Base-by-base conservation (phyloP, 2,113 vertebrate genomes). In the Paedocypris sp. region DNA sequence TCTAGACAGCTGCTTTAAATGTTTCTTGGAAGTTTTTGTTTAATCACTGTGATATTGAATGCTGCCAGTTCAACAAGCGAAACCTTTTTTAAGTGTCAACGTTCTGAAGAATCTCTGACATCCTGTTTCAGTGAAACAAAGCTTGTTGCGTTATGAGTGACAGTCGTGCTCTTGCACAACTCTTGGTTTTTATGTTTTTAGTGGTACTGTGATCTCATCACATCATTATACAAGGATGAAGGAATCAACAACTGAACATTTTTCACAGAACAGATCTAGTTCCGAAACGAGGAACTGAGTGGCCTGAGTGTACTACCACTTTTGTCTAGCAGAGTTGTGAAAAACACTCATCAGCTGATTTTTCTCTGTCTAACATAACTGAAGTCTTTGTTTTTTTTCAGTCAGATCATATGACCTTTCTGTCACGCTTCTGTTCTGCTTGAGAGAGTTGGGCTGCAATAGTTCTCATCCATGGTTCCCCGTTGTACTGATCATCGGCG, bases 1-100 rank as follows among this genome's bases (percentile, higher is more conserved):
- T 51, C 6, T 16, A 43, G 60, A 9, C 45, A 62, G 52, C 52
- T 62, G 36, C 45, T 25, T 29, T 62, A 19, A 47, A 26, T 49
- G 16, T 16, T 50, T 19, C 6, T 26, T 29, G n/a, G 22, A 51
- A 28, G 23, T 41, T 50, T 4, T 33, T 19, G 11, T 9, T 41
- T 51, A 16, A 60, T 3, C 33, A 28, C 42, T 19, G 2, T 29
- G 12, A 26, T 38, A 16, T 39, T 38, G 4, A 23, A 35, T 4
- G 10, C 11, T 50, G 31, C 31, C 19, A 23, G 22, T 35, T 20
- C n/a, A 13, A 3, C 11, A 2, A 8, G n/a, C 32, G 13, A 12
- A 23, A 11, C 31, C 2, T 11, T 28, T 6, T 45, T 13, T 31
- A 23, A 11, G 11, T 6, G 8, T 2, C 22, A n/a, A 2, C 19